A percentile compares a stretch with the other conserved stretches of the same genome.
Conservation (phyloP, 2,888 invertebrate species). For the Aphidius colemani region DNA sequence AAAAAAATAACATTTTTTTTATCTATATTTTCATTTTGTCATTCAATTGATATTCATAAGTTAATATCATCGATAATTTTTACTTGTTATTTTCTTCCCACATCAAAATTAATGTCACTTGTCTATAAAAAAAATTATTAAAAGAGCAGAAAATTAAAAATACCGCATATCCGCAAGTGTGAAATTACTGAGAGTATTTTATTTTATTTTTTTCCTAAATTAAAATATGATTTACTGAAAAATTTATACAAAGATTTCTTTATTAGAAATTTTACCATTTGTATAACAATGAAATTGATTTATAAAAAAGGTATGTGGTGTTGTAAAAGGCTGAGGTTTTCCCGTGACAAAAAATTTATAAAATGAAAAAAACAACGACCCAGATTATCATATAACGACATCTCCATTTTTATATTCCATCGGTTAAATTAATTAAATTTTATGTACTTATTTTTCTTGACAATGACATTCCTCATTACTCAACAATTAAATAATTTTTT, state of each 20-base stretch:
- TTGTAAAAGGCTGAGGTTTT: background rate
- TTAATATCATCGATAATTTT: background rate
- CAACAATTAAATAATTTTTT: background rate
- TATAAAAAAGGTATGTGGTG: background rate
- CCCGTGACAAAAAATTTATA: background rate
- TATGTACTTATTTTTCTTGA: conserved; percentile 14
- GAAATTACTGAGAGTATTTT: no score
- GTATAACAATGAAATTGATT: no score
- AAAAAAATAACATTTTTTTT: no score
- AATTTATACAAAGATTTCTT: no score
- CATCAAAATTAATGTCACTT: background rate
- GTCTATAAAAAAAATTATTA: no score
- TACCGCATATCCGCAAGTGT: no score
- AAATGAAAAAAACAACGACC: conserved; percentile 26
- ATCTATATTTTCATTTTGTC: background rate
- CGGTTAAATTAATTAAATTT: conserved; percentile 31
- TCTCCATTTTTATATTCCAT: conserved; percentile 16
- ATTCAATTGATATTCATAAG: no score
- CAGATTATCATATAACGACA: conserved; percentile 25
- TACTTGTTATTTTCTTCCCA: background rate
- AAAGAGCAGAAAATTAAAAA: no score
- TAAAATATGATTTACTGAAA: no score
- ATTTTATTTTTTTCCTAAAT: no score
- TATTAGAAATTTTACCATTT: no score
- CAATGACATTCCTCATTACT: conserved; percentile 8